Conservation (phyloP, 1,140 invertebrate genomes). For the Lordiphosa collinella region DNA sequence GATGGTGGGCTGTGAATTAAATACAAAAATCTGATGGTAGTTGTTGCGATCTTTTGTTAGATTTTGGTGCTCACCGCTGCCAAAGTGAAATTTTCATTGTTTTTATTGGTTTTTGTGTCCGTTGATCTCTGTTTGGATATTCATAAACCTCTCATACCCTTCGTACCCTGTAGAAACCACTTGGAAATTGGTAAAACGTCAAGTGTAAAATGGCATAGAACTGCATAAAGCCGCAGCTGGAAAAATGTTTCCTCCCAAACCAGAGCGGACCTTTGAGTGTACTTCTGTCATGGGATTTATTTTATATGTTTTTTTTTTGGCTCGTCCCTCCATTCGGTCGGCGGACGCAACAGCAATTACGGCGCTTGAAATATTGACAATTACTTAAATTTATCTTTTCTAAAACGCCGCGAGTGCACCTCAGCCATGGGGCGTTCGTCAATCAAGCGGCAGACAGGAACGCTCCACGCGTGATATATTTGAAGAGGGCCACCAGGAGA, state of each 20-base stretch:
- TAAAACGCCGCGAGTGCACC: slow-evolving; percentile 65
- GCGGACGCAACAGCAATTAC: slow-evolving; percentile 62
- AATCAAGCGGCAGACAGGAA: slow-evolving; percentile 61
- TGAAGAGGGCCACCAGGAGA: slow-evolving; percentile 56
- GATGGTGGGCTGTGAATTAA: too few species aligned
- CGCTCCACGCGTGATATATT: slow-evolving; percentile 71
- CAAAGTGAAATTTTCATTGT: too few species aligned
- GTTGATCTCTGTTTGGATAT: background rate
- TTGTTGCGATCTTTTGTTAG: too few species aligned
- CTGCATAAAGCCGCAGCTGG: slow-evolving; percentile 62
- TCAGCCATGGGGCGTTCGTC: slow-evolving; percentile 54
- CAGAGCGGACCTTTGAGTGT: slow-evolving; percentile 2
- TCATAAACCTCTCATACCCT: background rate
- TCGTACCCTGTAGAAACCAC: slow-evolving; percentile 22
- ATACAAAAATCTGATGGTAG: too few species aligned
- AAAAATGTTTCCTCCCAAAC: slow-evolving; percentile 17
- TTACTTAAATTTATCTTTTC: slow-evolving; percentile 77
- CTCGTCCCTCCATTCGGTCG: slow-evolving; percentile 27
- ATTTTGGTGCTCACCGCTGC: too few species aligned
- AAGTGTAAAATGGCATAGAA: slow-evolving; percentile 64
- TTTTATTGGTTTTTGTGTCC: too few species aligned
- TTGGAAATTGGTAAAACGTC: slow-evolving; percentile 71
- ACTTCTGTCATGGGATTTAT: slow-evolving; percentile 52
- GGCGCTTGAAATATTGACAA: slow-evolving; percentile 74
- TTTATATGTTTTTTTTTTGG: slow-evolving; percentile 28